A percentile compares a stretch with the other conserved stretches of the same genome.
phyloP scores from a whole-genome alignment of 2,888 invertebrate genomes.

The Cantharis rustica region DNA sequence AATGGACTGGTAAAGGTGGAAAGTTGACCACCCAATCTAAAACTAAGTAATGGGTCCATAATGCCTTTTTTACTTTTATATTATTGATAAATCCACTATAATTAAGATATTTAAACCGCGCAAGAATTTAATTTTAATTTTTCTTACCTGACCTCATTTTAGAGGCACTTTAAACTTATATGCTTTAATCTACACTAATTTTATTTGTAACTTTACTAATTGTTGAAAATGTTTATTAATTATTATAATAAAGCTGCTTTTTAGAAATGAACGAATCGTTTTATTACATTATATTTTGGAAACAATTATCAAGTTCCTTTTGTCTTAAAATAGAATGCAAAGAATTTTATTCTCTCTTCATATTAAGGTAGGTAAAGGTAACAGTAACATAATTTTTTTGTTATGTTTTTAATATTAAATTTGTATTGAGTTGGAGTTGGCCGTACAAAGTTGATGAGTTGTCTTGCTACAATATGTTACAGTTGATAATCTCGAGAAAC shows the following conservation, averaged over 20 bases:
- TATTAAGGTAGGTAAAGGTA: too few species aligned
- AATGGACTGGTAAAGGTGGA: constrained; percentile 82
- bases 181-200: neutral
- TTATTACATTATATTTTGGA: too few species aligned
- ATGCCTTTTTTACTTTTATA: neutral
- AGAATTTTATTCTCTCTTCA: too few species aligned
- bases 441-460: too few species aligned
- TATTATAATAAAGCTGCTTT: neutral
- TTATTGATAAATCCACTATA: neutral
- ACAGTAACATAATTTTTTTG: too few species aligned
- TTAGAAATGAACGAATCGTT: neutral
- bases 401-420: too few species aligned
- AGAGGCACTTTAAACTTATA: neutral
- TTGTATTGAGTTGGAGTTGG: too few species aligned
- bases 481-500: too few species aligned
- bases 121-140: neutral
- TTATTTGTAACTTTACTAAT: neutral
- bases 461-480: too few species aligned
- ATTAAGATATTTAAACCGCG: neutral
- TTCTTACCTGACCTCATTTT: neutral
- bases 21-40: constrained; percentile 53
- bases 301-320: too few species aligned
- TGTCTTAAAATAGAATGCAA: too few species aligned
- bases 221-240: neutral
- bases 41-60: neutral